Base-by-base conservation (phyloP, 64 coral and sea anemone genomes). In the Actinia tenebrosa region DNA sequence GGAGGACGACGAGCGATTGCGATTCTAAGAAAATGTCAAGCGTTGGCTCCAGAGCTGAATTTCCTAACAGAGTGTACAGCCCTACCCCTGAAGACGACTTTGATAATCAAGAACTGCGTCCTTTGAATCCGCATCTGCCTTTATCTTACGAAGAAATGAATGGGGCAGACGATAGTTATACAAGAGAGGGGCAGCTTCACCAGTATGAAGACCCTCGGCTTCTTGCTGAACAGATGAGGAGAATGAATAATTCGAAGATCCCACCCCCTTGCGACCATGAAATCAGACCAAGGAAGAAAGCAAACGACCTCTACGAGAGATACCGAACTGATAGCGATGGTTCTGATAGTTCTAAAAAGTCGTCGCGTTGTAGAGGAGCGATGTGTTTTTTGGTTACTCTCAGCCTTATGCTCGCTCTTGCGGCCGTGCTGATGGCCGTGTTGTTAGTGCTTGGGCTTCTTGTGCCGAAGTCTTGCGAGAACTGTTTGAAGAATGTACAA, bases 71-170 rank as follows among this genome's bases (percentile, higher is more conserved):
- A 82, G 89, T 84, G 14, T 91, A 58, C 78, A 80, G 82, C 3
- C 84, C 89, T 17, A 86, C 83, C 17, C 80, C 44, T 2, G 85
- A 75, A 45, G 85, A 92, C 27, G 78, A 92, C 56, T 82, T 86
- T 82, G 71, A 82, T 8, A 25, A 85, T 45, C 54, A 22, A 59
- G 85, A 78, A 30, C 44, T 19, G 18, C 55, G 53, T 71, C 78
- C 90, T 68, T 63, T 91, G 42, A 66, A 56, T 53, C 84, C 85
- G 22, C 84, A 55, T 15, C 58, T 79, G 18, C 78, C 84, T 3
- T 92, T 84, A 19, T 91, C 90, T 87, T 92, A 92, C 85, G 90
- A 92, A 64, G 80, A 87, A 62, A 92, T 92, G 90, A 92, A 75
- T 55, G 85, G 85, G 2, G 15, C 0, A 45, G 66, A 60, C 4